Base-by-base conservation (phyloP, 2,888 invertebrate species). In the Apotomis capreana region DNA sequence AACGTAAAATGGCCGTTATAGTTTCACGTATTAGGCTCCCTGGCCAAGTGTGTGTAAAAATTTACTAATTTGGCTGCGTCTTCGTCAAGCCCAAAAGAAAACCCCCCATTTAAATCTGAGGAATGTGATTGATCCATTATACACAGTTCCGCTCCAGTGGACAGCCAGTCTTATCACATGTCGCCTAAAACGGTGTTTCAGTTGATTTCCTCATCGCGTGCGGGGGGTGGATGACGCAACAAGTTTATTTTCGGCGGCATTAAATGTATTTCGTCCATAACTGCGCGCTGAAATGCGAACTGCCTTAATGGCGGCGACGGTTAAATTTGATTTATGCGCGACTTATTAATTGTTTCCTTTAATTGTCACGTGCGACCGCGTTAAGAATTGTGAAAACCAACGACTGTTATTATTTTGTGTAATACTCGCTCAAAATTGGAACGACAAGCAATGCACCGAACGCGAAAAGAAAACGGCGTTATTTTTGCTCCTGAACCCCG, bases 141-240 rank as follows among this genome's bases (percentile, higher is more conserved):
- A 26, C 26, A 26, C 26, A 26, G 26, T 26, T 26, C 26, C 26
- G 26, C 26, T 26, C 26, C 2, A 26, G 1, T 26, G 26, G 26
- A 26, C 26, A 26, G 26, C 26, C 26, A 26, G 26, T 26, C 26
- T 26, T 26, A 26, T 26, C 26, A 26, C 2, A 26, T 26, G 26
- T 26, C 26, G 26, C 26, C 26, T 26, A 2, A 26, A 26, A 58
- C 36, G 52, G 15, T 52, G 58, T 63, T 62, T 52, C 62, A 62
- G 62, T 67, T 75, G 70, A 76, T 78, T 75, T 79, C 78, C 81
- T 80, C 79, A 77, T 81, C 69, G 78, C 77, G 78, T 79, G 84
- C 81, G 81, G 82, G 83, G 79, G 80, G 77, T 78, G 68, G 71
- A 70, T 86, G 83, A 82, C 80, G 86, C 79, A 85, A 86, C 76